Evolutionary conservation across 2,797 vertebrate genomes (phyloP).

Genomic region (Anguilla obscura): DNA sequence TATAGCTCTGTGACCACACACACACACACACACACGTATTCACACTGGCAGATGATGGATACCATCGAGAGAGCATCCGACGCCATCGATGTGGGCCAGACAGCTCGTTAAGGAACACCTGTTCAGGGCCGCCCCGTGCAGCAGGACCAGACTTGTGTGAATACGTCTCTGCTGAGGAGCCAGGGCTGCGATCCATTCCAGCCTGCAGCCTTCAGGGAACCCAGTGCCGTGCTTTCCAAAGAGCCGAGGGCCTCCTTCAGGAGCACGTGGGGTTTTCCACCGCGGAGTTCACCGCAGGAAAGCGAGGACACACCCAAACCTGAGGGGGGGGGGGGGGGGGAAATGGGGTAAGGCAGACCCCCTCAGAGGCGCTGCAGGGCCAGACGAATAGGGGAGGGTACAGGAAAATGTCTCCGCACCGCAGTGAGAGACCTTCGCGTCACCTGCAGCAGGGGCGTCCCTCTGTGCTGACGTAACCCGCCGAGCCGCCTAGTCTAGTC

Average conservation of each 20-base stretch:
- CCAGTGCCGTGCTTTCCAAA: background rate
- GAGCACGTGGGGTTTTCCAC: background rate
- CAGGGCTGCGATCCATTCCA: background rate
- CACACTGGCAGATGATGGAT: slow-evolving; percentile 36
- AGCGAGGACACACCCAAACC: background rate
- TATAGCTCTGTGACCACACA: background rate
- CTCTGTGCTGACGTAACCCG: background rate
- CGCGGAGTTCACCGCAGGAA: background rate
- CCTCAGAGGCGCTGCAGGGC: background rate
- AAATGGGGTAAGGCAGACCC: background rate
- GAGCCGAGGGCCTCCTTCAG: background rate
- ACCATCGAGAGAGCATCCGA: slow-evolving; percentile 8
- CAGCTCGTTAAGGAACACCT: background rate
- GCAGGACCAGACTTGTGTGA: background rate
- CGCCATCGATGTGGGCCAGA: background rate
- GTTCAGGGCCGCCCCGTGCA: background rate
- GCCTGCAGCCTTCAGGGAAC: background rate
- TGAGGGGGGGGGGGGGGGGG: background rate
- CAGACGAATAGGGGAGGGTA: too few species aligned
- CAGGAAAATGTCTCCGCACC: background rate
- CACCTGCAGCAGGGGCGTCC: background rate
- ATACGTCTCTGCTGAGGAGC: background rate
- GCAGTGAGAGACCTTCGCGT: background rate
- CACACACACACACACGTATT: slow-evolving; percentile 19
- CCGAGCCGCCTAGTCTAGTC: background rate